phyloP scores from a whole-genome alignment of 2,888 invertebrate species.

The Aplocera efformata region DNA sequence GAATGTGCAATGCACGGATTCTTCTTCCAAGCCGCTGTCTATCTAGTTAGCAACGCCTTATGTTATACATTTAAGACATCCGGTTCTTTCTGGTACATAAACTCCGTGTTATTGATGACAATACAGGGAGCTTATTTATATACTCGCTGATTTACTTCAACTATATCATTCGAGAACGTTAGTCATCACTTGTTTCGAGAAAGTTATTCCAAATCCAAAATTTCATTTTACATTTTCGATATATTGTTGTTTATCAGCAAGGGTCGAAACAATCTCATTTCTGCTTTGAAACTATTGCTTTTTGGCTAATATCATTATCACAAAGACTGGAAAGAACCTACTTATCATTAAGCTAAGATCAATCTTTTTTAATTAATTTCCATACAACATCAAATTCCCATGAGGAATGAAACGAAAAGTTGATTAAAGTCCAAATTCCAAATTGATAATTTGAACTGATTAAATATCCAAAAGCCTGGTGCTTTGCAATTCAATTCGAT shows the following conservation, averaged over 20 bases:
- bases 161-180: conserved; percentile 14
- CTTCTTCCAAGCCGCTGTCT: conserved; percentile 79
- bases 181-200: conserved; percentile 6
- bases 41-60: conserved; percentile 77
- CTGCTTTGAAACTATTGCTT: conserved; percentile 27
- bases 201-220: conserved; percentile 1
- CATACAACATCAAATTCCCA: conserved; percentile 70
- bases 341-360: conserved; percentile 68
- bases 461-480: conserved; percentile 78
- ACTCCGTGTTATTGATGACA: conserved; percentile 22
- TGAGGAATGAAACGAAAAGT: conserved; percentile 80
- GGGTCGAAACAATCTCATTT: conserved; percentile 22
- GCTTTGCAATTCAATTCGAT: conserved; percentile 52
- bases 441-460: conserved; percentile 27
- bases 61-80: conserved; percentile 68
- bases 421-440: conserved; percentile 52
- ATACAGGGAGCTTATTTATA: conserved; percentile 22
- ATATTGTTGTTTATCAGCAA: conserved; percentile 22
- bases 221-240: conserved; percentile 15
- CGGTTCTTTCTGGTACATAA: conserved; percentile 59
- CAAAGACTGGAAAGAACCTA: conserved; percentile 63
- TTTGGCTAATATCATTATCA: conserved; percentile 23
- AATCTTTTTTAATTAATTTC: conserved; percentile 55
- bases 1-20: conserved; percentile 79
- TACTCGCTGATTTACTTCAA: conserved; percentile 24